Conservation (phyloP, 2,888 invertebrate species). For the Malacosoma neustria region DNA sequence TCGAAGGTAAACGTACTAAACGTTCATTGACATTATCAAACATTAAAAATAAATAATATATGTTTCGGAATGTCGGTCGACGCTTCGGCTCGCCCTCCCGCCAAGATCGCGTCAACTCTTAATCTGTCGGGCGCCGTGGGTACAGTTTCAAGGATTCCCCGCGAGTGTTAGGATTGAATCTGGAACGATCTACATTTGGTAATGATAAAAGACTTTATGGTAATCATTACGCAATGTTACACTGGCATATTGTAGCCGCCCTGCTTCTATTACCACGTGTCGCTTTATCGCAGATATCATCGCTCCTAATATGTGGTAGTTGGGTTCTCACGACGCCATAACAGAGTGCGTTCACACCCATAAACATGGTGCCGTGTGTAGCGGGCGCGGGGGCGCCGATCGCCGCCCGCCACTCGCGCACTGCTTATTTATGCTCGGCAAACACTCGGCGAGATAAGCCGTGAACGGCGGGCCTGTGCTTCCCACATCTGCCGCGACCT, state of each 20-base stretch:
- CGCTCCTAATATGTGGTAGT: slow-evolving; percentile 41
- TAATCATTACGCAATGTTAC: slow-evolving; percentile 32
- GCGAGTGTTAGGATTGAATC: slow-evolving; percentile 12
- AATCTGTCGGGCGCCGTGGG: slow-evolving; percentile 41
- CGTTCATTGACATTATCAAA: slow-evolving; percentile 57
- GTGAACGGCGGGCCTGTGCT: slow-evolving; percentile 63
- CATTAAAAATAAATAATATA: slow-evolving; percentile 61
- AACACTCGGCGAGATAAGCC: slow-evolving; percentile 60
- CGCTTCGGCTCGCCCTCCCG: slow-evolving; percentile 59
- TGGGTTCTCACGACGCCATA: slow-evolving; percentile 54
- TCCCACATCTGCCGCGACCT: slow-evolving; percentile 72
- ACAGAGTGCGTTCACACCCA: slow-evolving; percentile 58
- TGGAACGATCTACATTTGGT: slow-evolving; percentile 12
- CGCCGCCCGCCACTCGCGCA: slow-evolving; percentile 8
- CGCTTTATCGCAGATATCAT: slow-evolving; percentile 37
- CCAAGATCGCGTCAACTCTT: slow-evolving; percentile 61
- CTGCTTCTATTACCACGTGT: slow-evolving; percentile 49
- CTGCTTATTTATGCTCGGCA: slow-evolving; percentile 61
- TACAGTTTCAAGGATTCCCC: slow-evolving; percentile 13
- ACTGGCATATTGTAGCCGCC: slow-evolving; percentile 32
- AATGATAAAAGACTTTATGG: slow-evolving; percentile 18
- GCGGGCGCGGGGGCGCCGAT: slow-evolving; percentile 24
- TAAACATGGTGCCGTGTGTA: slow-evolving; percentile 40
- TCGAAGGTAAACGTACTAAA: slow-evolving; percentile 56
- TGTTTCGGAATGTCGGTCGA: slow-evolving; percentile 52